Evolutionary conservation across 2,888 invertebrate species (phyloP).

Genomic region (Eristalis tenax): DNA sequence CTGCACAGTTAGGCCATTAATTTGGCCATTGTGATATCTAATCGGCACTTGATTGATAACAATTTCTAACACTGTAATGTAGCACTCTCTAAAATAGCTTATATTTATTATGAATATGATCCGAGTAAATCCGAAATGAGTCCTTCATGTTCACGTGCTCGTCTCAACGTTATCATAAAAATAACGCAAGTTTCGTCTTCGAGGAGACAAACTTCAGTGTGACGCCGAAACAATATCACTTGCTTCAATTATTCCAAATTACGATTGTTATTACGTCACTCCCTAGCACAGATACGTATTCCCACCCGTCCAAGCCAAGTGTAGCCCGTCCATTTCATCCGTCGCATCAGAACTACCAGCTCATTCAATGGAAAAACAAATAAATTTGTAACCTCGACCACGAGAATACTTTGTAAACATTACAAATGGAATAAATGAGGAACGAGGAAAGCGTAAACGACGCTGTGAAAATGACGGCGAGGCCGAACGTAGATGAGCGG

Average conservation of each 20-base stretch:
- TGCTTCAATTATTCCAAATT: slow-evolving; percentile 39
- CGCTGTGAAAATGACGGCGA: slow-evolving; percentile 49
- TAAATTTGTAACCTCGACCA: slow-evolving; percentile 35
- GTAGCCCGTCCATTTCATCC: neutral
- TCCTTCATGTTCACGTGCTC: too few relatives aligned
- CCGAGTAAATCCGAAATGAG: too few relatives aligned
- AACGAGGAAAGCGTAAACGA: slow-evolving; percentile 54
- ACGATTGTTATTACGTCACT: slow-evolving; percentile 40
- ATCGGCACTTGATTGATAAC: too few relatives aligned
- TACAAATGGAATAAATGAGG: slow-evolving; percentile 62
- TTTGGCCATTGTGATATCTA: too few relatives aligned
- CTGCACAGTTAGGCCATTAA: too few relatives aligned
- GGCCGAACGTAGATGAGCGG: neutral
- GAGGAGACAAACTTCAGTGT: neutral
- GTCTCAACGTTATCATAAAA: too few relatives aligned
- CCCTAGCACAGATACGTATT: slow-evolving; percentile 2
- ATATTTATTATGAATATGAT: too few relatives aligned
- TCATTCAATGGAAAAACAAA: slow-evolving; percentile 45
- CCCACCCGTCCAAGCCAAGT: neutral
- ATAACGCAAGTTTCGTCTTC: neutral
- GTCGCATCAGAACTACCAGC: slow-evolving; percentile 15
- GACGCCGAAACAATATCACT: neutral
- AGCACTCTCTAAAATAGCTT: too few relatives aligned
- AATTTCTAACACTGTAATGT: too few relatives aligned
- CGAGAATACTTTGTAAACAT: slow-evolving; percentile 62